Percentiles rank a stretch among this genome's conserved stretches.
Evolutionary conservation across 2,113 vertebrate genomes (phyloP).

Genomic region (Phocoena phocoena): DNA sequence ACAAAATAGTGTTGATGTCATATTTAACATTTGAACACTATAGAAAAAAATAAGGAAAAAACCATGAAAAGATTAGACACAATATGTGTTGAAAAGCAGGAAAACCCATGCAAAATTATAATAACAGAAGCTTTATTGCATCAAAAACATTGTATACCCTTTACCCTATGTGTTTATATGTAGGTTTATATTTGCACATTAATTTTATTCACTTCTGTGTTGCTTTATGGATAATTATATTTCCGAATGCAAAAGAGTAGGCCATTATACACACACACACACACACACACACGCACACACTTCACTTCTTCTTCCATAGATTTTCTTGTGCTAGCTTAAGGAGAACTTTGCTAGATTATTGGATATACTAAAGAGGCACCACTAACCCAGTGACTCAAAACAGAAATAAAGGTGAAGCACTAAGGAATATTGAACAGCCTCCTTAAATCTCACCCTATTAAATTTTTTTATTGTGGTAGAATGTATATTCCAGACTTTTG

Average conservation of each 20-base stretch:
- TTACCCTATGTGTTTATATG: background rate
- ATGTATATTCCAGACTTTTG: background rate
- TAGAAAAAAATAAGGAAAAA: background rate
- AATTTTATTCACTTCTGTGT: conserved; percentile 13
- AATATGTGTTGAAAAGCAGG: background rate
- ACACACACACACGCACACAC: too few relatives aligned
- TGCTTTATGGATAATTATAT: background rate
- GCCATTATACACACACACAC: background rate
- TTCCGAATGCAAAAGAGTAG: background rate
- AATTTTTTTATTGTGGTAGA: background rate
- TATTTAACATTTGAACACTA: conserved; percentile 33
- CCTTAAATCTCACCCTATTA: background rate
- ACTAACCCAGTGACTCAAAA: background rate
- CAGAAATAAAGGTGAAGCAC: background rate
- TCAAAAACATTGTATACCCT: background rate
- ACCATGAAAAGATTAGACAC: background rate
- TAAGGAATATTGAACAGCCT: background rate
- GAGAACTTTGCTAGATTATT: conserved; percentile 2
- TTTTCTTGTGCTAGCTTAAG: background rate
- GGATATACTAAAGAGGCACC: background rate
- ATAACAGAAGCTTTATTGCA: background rate
- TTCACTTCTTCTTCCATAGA: background rate
- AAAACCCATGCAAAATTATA: background rate
- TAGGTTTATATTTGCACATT: background rate
- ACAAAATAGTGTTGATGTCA: background rate